Conservation (phyloP, 1,140 invertebrate genomes). For the Apis cerana region DNA sequence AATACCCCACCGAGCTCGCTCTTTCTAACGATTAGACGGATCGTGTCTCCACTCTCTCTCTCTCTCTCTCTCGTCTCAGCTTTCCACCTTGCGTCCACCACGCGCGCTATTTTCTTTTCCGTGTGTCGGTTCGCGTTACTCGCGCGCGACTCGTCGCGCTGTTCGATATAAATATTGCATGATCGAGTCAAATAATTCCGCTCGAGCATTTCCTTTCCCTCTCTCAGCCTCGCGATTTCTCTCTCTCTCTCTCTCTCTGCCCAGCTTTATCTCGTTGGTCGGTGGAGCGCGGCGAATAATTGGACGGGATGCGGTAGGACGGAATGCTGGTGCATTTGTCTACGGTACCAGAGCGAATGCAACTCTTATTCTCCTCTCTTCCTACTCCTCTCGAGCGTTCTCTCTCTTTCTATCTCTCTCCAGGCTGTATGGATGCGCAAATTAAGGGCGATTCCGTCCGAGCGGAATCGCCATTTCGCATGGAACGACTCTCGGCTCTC, state of each 20-base stretch:
- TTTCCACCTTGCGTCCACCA: not conserved
- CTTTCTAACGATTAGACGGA: conserved; percentile 49
- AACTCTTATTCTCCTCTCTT: conserved; percentile 24
- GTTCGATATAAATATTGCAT: conserved; percentile 58
- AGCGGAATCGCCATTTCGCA: conserved; percentile 62
- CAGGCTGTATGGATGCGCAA: conserved; percentile 50
- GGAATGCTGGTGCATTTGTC: conserved; percentile 67
- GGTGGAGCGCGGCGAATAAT: conserved; percentile 52
- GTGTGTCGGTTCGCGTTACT: not conserved
- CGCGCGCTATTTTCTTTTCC: not conserved
- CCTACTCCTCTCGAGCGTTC: not conserved
- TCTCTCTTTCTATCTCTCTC: conserved; percentile 1
- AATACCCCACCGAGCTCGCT: conserved; percentile 37
- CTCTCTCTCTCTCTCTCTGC: not conserved
- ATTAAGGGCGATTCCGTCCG: conserved; percentile 64
- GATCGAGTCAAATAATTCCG: conserved; percentile 55
- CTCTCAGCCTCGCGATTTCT: not conserved
- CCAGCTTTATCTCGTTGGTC: conserved; percentile 45
- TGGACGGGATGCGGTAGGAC: conserved; percentile 62
- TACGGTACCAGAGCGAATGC: conserved; percentile 55
- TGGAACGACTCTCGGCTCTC: conserved; percentile 47
- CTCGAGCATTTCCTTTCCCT: conserved; percentile 4
- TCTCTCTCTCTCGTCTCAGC: not conserved
- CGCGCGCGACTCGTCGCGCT: conserved; percentile 14
- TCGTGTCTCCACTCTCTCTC: not conserved